Conservation (phyloP, 2,113 vertebrate genomes). For the Aphyosemion australe region DNA sequence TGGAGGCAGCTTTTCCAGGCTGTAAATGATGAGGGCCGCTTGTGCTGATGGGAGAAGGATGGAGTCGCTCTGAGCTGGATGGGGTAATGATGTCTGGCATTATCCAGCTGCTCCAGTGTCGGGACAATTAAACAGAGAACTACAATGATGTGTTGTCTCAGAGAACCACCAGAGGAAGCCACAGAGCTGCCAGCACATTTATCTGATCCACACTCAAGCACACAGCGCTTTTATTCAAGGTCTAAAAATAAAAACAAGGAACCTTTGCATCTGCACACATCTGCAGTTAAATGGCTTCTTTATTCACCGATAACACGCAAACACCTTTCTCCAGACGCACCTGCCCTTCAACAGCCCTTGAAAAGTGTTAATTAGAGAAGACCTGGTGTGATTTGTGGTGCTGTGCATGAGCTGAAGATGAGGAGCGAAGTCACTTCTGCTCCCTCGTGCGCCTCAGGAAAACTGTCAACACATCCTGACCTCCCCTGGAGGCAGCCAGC, state of each 20-base stretch:
- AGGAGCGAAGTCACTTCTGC: constrained; percentile 50
- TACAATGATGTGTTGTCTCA: constrained; percentile 14
- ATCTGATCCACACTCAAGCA: neutral
- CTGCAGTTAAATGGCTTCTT: constrained; percentile 5
- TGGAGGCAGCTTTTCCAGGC: constrained; percentile 24
- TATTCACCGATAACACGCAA: constrained; percentile 12
- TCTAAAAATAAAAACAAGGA: neutral
- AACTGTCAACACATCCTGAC: constrained; percentile 67
- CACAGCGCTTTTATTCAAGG: neutral
- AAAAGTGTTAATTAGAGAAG: constrained; percentile 61
- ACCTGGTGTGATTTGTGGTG: constrained; percentile 39
- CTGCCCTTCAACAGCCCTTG: constrained; percentile 41
- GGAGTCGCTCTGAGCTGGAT: neutral
- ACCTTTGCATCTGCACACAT: constrained; percentile 4
- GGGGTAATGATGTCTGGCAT: constrained; percentile 23
- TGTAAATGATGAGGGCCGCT: constrained; percentile 15
- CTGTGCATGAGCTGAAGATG: constrained; percentile 42
- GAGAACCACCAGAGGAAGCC: neutral
- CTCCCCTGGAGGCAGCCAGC: constrained; percentile 66
- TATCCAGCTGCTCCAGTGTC: constrained; percentile 14
- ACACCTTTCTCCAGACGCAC: constrained; percentile 21
- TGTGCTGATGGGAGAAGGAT: constrained; percentile 24
- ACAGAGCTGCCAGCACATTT: neutral
- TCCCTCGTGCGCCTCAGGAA: constrained; percentile 45
- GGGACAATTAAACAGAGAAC: constrained; percentile 2